Base-by-base conservation (phyloP, 1,140 invertebrate genomes). In the Dufourea novaeangliae region DNA sequence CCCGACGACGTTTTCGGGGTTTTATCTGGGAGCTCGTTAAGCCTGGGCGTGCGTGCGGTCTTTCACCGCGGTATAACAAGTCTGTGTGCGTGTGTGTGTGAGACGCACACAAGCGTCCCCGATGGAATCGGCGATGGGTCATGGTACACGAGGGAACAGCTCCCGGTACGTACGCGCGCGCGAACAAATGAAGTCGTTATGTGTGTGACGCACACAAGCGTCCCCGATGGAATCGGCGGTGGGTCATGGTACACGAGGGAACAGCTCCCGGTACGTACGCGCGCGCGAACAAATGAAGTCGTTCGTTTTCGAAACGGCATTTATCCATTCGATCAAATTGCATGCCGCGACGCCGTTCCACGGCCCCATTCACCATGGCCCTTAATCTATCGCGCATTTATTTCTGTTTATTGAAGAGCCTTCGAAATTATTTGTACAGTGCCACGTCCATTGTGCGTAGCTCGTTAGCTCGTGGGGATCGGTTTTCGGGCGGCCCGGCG, bases 11-110 rank as follows among this genome's bases (percentile, higher is more conserved):
- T 84, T 90, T 90, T 87, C 76, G 86, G 79, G 82, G 87, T 91
- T 85, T 92, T 91, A 92, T 92, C 88, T 87, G 82, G 87, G 86
- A 86, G 88, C 90, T 92, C 91, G 89, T 92, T 92, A 91, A 75
- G 86, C 82, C 59, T 56, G 66, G 37, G 50, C 62, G 59, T 62
- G 80, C 50, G 63, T 37, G 50, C 74, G 14, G 41, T 29, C 29
- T 64, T 66, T 37, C 27, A 52, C 29, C 14, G 8, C 12, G 17
- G n/a, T n/a, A n/a, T n/a, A n/a, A n/a, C 17, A 17, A n/a, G 8
- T 17, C n/a, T 54, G 39, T 6, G 25, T 41, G 14, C 22, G 29
- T 41, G 41, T 27, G 50, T n/a, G 25, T 22, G n/a, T 5, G 1
- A 7, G 2, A 1, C 22, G 10, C 11, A 27, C 25, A 27, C 25